These are phyloP conservation scores for Andricus quercusramuli DNA, from an alignment of 2,888 invertebrate species.

Conservation along the genomic window DNA sequence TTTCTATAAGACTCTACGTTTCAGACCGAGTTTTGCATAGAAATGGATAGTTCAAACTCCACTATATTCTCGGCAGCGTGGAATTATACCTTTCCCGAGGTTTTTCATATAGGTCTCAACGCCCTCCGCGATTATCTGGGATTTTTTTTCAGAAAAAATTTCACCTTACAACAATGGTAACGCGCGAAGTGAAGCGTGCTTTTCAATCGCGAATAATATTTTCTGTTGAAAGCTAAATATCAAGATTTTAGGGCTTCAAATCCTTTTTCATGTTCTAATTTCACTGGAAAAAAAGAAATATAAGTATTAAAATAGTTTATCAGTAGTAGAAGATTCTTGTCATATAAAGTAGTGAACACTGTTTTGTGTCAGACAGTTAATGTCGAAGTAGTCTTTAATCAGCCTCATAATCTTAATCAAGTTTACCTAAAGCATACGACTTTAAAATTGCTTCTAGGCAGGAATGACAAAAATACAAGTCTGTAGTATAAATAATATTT, in stretches of 20 bases:
- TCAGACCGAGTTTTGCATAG: constrained; percentile 32
- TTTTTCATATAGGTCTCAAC: constrained; percentile 18
- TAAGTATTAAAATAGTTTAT: no score
- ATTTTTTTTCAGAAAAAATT: constrained; percentile 1
- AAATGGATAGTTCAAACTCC: constrained; percentile 30
- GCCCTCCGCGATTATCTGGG: not conserved
- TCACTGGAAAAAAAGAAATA: no score
- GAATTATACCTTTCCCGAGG: constrained; percentile 14
- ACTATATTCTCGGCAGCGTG: constrained; percentile 12
- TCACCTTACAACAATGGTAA: not conserved
- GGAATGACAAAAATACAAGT: not conserved
- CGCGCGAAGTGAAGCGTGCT: not conserved
- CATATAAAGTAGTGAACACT: no score
- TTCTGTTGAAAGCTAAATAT: no score
- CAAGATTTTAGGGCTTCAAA: no score
- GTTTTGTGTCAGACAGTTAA: no score
- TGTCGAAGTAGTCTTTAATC: no score
- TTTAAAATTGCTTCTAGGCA: no score
- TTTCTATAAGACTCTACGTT: constrained; percentile 26
- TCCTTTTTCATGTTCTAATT: no score
- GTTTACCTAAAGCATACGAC: no score
- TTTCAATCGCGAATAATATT: not conserved
- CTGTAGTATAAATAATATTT: not conserved
- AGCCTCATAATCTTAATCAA: no score
- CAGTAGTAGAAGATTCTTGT: no score